phyloP scores from a whole-genome alignment of 2,797 vertebrate genomes.

The Anguilla megastoma region DNA sequence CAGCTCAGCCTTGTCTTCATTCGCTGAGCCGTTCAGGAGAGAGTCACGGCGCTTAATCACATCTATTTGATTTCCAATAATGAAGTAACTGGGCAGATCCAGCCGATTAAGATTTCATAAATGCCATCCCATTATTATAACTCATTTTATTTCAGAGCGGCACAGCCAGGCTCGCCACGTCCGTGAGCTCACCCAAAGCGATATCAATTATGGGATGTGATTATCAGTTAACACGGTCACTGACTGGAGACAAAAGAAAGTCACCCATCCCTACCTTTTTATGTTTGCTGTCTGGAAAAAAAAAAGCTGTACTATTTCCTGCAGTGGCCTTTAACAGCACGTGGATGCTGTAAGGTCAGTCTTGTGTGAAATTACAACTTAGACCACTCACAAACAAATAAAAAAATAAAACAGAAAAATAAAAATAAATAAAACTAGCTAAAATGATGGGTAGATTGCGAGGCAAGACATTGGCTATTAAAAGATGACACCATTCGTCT shows the following conservation, averaged over 20 bases:
- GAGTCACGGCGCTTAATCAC: conserved; percentile 23
- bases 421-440: background rate
- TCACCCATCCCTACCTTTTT: conserved; percentile 1
- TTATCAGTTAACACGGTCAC: conserved; percentile 16
- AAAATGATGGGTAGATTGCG: background rate
- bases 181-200: conserved; percentile 7
- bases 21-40: background rate
- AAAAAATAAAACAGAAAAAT: background rate
- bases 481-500: background rate
- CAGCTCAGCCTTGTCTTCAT: conserved; percentile 8
- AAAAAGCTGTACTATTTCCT: background rate
- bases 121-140: conserved; percentile 21
- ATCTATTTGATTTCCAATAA: conserved; percentile 26
- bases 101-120: conserved; percentile 21
- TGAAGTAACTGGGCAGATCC: conserved; percentile 14
- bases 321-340: background rate
- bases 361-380: conserved; percentile 26
- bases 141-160: conserved; percentile 21
- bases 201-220: conserved; percentile 15
- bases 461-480: background rate
- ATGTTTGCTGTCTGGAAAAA: background rate
- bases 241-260: background rate
- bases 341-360: background rate
- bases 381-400: conserved; percentile 9
- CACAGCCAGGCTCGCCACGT: background rate